Percentiles rank a stretch among this genome's conserved stretches.
phyloP scores from a whole-genome alignment of 2,113 vertebrate genomes.

The Sturnus vulgaris region DNA sequence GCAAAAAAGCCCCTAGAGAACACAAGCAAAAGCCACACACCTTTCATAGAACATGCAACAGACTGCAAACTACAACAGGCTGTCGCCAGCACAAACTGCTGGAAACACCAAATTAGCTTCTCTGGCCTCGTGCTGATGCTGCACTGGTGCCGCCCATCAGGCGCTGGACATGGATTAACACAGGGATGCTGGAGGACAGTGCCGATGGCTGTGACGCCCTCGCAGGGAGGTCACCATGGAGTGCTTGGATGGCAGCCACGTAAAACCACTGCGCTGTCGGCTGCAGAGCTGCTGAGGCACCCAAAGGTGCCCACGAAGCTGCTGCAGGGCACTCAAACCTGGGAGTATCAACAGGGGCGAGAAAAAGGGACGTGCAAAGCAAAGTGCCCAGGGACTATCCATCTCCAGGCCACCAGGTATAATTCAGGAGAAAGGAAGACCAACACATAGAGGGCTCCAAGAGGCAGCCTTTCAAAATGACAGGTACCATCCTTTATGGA shows the following conservation, averaged over 20 bases:
- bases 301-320: neutral
- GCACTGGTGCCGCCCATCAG: fast-evolving
- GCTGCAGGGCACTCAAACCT: neutral
- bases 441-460: neutral
- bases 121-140: fast-evolving
- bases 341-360: fast-evolving
- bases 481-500: neutral
- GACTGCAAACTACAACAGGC: fast-evolving
- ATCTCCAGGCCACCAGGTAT: neutral
- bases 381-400: neutral
- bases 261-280: fast-evolving
- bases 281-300: neutral
- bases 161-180: fast-evolving
- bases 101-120: neutral
- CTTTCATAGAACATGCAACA: fast-evolving
- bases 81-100: neutral
- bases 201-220: fast-evolving
- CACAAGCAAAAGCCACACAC: neutral
- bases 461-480: neutral
- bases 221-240: fast-evolving
- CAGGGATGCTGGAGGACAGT: neutral
- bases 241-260: fast-evolving
- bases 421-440: neutral
- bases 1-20: neutral
- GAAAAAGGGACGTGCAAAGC: fast-evolving